A percentile compares a stretch with the other conserved stretches of the same genome.
These are phyloP conservation scores for Cyprinodon tularosa DNA, from an alignment of 2,113 vertebrate species.

Conservation along the genomic window DNA sequence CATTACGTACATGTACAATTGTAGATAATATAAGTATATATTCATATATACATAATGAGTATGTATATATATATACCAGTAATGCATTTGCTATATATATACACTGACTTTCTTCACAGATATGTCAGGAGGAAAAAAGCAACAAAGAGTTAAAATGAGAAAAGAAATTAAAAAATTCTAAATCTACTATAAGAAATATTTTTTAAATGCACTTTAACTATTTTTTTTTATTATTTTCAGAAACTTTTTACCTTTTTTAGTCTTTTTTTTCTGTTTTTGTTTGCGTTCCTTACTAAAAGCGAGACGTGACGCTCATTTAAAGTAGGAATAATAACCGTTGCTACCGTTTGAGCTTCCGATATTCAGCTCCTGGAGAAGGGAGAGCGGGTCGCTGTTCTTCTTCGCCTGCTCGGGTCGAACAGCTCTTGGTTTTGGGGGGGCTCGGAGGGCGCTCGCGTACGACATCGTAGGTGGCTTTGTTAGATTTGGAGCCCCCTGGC, in stretches of 20 bases:
- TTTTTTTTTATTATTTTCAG: conserved; percentile 64
- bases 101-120: conserved; percentile 77
- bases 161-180: conserved; percentile 77
- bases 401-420: conserved; percentile 92
- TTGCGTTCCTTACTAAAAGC: conserved; percentile 61
- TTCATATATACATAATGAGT: conserved; percentile 81
- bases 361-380: conserved; percentile 98
- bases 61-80: conserved; percentile 81
- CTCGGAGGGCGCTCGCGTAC: conserved; percentile 95
- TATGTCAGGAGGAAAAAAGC: conserved; percentile 73
- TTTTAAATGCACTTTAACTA: conserved; percentile 77
- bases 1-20: conserved; percentile 78
- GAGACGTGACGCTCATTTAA: conserved; percentile 87
- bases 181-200: conserved; percentile 85
- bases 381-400: conserved; percentile 97
- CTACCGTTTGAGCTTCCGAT: conserved; percentile 98
- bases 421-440: conserved; percentile 93
- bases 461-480: conserved; percentile 95
- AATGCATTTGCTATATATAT: conserved; percentile 81
- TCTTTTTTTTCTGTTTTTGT: conserved; percentile 60
- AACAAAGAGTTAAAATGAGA: conserved; percentile 79
- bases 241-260: conserved; percentile 73
- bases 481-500: conserved; percentile 73
- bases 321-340: conserved; percentile 99
- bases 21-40: conserved; percentile 81